phyloP scores from a whole-genome alignment of 2,113 vertebrate genomes.

The Oreocharis arfaki region DNA sequence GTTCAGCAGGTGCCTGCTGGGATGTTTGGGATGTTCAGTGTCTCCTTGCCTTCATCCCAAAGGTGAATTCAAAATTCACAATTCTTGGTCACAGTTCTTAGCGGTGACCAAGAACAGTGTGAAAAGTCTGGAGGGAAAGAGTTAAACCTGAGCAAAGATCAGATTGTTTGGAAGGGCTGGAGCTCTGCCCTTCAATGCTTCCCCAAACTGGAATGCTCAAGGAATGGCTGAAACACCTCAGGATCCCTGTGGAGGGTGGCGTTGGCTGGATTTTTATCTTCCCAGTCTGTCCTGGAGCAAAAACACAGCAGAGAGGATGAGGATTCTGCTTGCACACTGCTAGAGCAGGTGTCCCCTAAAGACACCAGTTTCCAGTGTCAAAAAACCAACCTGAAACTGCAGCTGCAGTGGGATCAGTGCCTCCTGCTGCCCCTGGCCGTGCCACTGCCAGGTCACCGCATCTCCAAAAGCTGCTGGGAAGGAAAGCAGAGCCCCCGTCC shows the following conservation, averaged over 20 bases:
- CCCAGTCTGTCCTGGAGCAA: rapidly evolving
- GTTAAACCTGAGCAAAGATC: not conserved
- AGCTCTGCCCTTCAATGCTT: not conserved
- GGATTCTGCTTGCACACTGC: rapidly evolving
- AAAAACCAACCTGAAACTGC: not conserved
- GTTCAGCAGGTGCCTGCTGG: not conserved
- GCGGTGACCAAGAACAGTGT: not conserved
- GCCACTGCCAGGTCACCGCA: not conserved
- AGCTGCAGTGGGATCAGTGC: not conserved
- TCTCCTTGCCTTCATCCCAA: not conserved
- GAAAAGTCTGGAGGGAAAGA: not conserved
- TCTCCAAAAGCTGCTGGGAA: not conserved
- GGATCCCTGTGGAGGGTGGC: not conserved
- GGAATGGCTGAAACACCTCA: not conserved
- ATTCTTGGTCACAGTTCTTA: too few species aligned
- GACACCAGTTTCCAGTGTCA: not conserved
- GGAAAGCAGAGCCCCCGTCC: not conserved
- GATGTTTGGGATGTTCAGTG: not conserved
- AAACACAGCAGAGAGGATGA: rapidly evolving
- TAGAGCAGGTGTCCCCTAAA: not conserved
- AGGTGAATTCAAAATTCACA: not conserved
- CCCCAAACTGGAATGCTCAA: rapidly evolving
- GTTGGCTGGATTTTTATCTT: not conserved
- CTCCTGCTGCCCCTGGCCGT: not conserved
- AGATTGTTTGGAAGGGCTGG: not conserved